Evolutionary conservation across 1,140 invertebrate genomes (phyloP).

Genomic region (Zaprionus camerounensis): DNA sequence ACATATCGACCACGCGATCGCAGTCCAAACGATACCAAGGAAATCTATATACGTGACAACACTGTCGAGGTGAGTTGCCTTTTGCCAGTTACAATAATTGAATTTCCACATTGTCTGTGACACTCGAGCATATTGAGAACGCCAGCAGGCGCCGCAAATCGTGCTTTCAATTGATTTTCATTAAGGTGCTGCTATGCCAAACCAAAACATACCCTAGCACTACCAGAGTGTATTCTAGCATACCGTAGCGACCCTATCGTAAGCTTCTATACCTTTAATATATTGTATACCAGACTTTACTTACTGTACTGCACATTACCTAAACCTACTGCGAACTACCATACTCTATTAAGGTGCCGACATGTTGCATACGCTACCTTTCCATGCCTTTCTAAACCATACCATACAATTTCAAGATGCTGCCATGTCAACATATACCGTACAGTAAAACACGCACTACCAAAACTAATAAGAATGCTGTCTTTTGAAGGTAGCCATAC

Average conservation of each 20-base stretch:
- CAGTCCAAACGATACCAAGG: conserved; percentile 86
- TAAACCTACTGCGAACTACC: neutral
- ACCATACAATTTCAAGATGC: too few species aligned
- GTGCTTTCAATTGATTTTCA: conserved; percentile 34
- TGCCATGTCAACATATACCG: too few species aligned
- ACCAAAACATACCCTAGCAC: neutral
- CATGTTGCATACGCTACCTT: neutral
- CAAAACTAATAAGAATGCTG: neutral
- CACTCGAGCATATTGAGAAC: conserved; percentile 56
- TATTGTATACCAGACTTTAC: too few species aligned
- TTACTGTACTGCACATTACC: neutral
- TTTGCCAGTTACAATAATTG: conserved; percentile 54
- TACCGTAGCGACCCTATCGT: neutral
- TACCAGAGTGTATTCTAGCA: neutral
- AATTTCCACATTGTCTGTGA: conserved; percentile 71
- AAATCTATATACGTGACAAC: conserved; percentile 89
- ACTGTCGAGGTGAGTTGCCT: conserved; percentile 86
- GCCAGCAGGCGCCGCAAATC: conserved; percentile 24
- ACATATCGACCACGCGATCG: conserved; percentile 88
- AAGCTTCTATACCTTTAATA: too few species aligned
- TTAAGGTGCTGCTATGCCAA: neutral
- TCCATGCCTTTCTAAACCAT: too few species aligned
- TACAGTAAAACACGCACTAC: neutral
- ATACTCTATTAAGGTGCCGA: neutral
- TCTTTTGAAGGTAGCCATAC: neutral